These are phyloP conservation scores for Drosophila littoralis DNA, from an alignment of 1,140 invertebrate species.

Conservation along the genomic window DNA sequence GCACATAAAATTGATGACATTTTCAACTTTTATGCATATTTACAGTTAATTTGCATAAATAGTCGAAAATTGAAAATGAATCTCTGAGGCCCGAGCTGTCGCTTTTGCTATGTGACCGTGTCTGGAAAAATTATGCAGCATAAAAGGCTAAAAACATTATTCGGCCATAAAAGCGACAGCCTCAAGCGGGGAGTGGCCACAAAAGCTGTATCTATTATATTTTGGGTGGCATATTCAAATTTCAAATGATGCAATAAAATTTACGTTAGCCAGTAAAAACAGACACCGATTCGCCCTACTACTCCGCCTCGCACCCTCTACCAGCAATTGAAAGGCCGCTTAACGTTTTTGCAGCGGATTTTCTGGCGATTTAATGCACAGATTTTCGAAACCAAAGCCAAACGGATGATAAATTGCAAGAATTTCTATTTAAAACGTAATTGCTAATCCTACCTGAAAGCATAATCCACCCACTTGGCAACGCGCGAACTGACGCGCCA, in stretches of 20 bases:
- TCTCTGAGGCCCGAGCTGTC: slow-evolving; percentile 41
- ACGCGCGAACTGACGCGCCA: slow-evolving; percentile 47
- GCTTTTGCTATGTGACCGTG: slow-evolving; percentile 14
- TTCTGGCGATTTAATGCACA: slow-evolving; percentile 53
- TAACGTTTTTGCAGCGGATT: slow-evolving; percentile 38
- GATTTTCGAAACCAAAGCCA: slow-evolving; percentile 32
- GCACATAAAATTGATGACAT: slow-evolving; percentile 66
- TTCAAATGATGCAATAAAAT: slow-evolving; percentile 71
- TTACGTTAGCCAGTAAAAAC: slow-evolving; percentile 28
- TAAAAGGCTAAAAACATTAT: slow-evolving; percentile 71
- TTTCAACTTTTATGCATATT: slow-evolving; percentile 77
- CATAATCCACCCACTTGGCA: slow-evolving; percentile 80
- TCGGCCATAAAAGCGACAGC: slow-evolving; percentile 59
- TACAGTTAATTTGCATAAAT: slow-evolving; percentile 74
- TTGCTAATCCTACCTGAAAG: slow-evolving; percentile 82
- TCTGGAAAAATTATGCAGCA: slow-evolving; percentile 63
- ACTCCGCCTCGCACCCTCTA: neutral
- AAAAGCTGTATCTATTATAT: slow-evolving; percentile 43
- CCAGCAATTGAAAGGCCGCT: slow-evolving; percentile 13
- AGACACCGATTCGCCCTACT: neutral
- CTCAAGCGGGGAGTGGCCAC: slow-evolving; percentile 37
- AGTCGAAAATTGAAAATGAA: slow-evolving; percentile 81
- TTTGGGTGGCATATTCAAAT: slow-evolving; percentile 60
- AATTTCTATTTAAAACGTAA: slow-evolving; percentile 81
- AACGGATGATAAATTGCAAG: slow-evolving; percentile 68